Evolutionary conservation across 2,888 invertebrate species (phyloP), one percentile per base, ranked within the genome.

Genomic region (Erebia aethiops): DNA sequence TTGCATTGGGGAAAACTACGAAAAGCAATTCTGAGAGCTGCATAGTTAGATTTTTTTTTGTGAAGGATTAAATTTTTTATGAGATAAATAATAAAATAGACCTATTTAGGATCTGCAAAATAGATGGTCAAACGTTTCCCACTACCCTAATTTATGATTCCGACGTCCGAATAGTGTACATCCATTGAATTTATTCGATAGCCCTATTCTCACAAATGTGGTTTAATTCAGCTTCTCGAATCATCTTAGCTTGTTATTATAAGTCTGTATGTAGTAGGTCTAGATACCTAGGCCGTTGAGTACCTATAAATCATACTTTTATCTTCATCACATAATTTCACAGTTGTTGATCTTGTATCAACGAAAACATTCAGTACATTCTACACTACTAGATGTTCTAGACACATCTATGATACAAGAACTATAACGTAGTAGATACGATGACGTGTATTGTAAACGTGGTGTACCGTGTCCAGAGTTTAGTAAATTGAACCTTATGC

Each of bases 341-440:
- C 60, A 16, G 54, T 64, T 49, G 52, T 61, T 54, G 18, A 18
- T 64, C 60, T 67, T 57, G 21, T 49, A 54, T 64, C 46, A 64
- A 52, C 35, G n/a, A 64, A 41, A 64, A 54, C 41, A 41, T 54
- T 18, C 10, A 16, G 14, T 21, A 62, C 16, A 62, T 16, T 16
- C 66, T 66, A 54, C 46, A 43, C 18, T 1, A 26, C 57, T 49
- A 60, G 18, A 51, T 65, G 61, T 71, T 70, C 70, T 49, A 67
- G 67, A 64, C 70, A 67, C 72, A 67, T 72, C 67, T 67, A 67
- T 41, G 60, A 70, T 60, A 49, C 21, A 64, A 61, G 58, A 71
- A 72, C 70, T 18, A 69, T 66, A 72, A 67, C 68, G 70, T 72
- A 70, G 74, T 71, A 71, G 67, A 66, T 67, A 74, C 66, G 67